These are phyloP conservation scores for Tetranychus cinnabarinus DNA, from an alignment of 1,140 invertebrate species.

Conservation along the genomic window DNA sequence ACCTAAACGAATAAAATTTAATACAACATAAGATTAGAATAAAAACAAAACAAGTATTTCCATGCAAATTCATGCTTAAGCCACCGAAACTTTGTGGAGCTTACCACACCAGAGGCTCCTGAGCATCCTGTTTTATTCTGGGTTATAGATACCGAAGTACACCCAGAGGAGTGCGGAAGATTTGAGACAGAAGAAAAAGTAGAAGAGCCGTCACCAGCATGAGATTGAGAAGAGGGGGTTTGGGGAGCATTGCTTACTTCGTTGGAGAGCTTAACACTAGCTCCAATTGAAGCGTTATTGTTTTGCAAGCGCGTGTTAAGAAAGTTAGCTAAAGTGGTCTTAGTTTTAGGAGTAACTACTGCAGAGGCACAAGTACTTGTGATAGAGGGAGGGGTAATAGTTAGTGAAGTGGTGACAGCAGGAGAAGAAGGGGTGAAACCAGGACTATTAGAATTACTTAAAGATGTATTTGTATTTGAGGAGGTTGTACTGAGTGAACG, in stretches of 20 bases:
- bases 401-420: neutral
- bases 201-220: constrained; percentile 4
- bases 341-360: constrained; percentile 70
- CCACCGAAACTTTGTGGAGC: neutral
- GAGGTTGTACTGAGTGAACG: neutral
- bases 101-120: constrained; percentile 7
- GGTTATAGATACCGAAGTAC: neutral
- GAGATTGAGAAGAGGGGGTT: neutral
- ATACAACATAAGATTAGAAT: neutral
- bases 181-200: neutral
- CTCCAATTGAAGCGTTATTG: neutral
- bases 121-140: neutral
- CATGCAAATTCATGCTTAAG: neutral
- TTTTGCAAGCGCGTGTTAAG: constrained; percentile 55
- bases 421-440: neutral
- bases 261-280: neutral
- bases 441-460: neutral
- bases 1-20: neutral
- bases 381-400: neutral
- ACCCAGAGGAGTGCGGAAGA: neutral
- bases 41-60: too few species aligned
- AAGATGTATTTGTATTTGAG: neutral
- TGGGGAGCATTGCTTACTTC: neutral
- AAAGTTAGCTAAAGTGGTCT: constrained; percentile 83
- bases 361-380: neutral